Conservation (phyloP, 2,888 invertebrate genomes). For the Oegoconia quadripuncta region DNA sequence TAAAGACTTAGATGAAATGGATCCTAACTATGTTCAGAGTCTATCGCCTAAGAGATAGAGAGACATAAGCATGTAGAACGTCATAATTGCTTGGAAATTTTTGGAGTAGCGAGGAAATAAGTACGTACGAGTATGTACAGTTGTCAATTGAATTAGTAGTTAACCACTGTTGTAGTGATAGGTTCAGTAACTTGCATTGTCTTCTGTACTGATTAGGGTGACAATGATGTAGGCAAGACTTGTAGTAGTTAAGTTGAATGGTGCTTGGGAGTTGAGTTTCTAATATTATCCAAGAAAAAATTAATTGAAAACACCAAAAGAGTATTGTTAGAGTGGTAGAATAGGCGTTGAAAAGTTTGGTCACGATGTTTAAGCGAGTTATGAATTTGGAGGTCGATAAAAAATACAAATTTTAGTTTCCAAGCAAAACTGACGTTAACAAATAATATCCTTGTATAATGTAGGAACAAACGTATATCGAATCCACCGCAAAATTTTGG, state of each 20-base stretch:
- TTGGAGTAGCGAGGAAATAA: conserved; percentile 16
- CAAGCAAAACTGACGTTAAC: conserved; percentile 20
- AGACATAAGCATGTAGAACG: conserved; percentile 9
- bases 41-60: conserved; percentile 67
- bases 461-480: conserved; percentile 49
- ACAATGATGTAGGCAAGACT: too few species aligned
- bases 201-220: too few species aligned
- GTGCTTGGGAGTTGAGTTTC: too few species aligned
- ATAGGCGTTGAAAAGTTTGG: too few species aligned
- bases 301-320: too few species aligned
- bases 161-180: too few species aligned
- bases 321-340: too few species aligned
- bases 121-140: background rate
- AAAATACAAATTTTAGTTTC: background rate
- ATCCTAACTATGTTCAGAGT: conserved; percentile 81
- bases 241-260: too few species aligned
- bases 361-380: background rate
- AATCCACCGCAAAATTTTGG: conserved; percentile 70
- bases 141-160: background rate
- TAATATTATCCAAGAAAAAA: too few species aligned
- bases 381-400: background rate
- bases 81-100: conserved; percentile 28
- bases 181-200: too few species aligned
- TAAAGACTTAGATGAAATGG: conserved; percentile 93
- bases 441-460: conserved; percentile 10